phyloP scores from a whole-genome alignment of 2,113 vertebrate genomes.

The Ceyx margarethae region DNA sequence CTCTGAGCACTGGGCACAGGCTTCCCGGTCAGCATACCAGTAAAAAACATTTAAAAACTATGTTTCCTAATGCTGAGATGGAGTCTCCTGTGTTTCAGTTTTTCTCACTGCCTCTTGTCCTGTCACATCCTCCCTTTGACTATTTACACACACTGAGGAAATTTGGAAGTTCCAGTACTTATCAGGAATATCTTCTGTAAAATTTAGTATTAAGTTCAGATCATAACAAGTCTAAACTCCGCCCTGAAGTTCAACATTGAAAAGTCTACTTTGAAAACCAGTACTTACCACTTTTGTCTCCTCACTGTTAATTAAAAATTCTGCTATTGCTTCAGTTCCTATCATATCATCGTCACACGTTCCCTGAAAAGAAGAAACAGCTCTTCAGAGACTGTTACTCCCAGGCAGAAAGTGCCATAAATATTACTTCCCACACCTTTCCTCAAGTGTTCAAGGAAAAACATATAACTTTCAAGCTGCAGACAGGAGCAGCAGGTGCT shows the following conservation, averaged over 20 bases:
- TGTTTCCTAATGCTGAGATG: not conserved
- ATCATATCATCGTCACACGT: slow-evolving; percentile 74
- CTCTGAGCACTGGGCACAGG: not conserved
- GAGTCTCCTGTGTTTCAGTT: not conserved
- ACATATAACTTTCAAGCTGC: not conserved
- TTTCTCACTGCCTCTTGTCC: not conserved
- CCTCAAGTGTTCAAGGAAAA: not conserved
- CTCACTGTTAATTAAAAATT: slow-evolving; percentile 88
- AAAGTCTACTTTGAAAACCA: not conserved
- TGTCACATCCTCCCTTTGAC: not conserved
- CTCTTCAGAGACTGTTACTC: not conserved
- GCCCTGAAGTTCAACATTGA: not conserved
- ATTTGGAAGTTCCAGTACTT: not conserved
- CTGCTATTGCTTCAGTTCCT: slow-evolving; percentile 88
- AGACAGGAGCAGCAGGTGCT: not conserved
- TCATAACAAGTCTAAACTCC: not conserved
- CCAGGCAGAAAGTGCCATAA: not conserved
- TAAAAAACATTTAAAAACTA: not conserved
- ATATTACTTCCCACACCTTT: not conserved
- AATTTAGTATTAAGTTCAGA: not conserved
- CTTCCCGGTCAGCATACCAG: not conserved
- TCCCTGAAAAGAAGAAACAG: slow-evolving; percentile 69
- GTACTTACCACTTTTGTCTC: slow-evolving; percentile 90
- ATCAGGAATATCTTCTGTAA: not conserved
- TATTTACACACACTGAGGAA: not conserved